These are phyloP conservation scores for Zootoca vivipara DNA, from an alignment of 2,113 vertebrate species.

Conservation along the genomic window DNA sequence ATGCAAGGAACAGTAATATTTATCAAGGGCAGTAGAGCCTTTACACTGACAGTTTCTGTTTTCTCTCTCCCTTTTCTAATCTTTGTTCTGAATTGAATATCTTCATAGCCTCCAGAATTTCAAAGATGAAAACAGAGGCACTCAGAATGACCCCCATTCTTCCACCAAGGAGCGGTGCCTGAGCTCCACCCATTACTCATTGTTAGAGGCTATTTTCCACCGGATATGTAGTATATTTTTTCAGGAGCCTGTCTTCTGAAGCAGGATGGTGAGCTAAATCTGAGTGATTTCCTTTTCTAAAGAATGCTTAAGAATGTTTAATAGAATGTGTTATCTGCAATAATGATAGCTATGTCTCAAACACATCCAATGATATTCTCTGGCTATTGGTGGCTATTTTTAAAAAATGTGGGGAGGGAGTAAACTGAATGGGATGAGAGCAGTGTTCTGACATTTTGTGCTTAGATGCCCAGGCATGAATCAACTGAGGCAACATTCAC, in stretches of 20 bases:
- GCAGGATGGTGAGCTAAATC: not conserved
- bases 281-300: not conserved
- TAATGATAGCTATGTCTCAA: not conserved
- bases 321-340: not conserved
- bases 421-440: too few relatives aligned
- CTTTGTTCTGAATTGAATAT: not conserved
- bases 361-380: not conserved
- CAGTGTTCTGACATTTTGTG: too few relatives aligned
- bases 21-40: not conserved
- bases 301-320: not conserved
- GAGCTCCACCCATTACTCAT: not conserved
- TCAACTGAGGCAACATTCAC: too few relatives aligned
- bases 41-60: conserved; percentile 25
- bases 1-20: conserved; percentile 9
- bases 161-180: not conserved
- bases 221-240: not conserved
- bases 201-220: not conserved
- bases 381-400: not conserved
- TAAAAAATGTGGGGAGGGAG: too few relatives aligned
- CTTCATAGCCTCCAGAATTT: not conserved
- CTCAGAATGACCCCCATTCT: not conserved
- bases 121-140: not conserved
- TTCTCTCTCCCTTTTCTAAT: not conserved
- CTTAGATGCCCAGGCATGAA: too few relatives aligned
- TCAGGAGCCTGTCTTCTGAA: not conserved